Evolutionary conservation across 2,797 vertebrate species (phyloP).

Genomic region (Chromobotia macracanthus): DNA sequence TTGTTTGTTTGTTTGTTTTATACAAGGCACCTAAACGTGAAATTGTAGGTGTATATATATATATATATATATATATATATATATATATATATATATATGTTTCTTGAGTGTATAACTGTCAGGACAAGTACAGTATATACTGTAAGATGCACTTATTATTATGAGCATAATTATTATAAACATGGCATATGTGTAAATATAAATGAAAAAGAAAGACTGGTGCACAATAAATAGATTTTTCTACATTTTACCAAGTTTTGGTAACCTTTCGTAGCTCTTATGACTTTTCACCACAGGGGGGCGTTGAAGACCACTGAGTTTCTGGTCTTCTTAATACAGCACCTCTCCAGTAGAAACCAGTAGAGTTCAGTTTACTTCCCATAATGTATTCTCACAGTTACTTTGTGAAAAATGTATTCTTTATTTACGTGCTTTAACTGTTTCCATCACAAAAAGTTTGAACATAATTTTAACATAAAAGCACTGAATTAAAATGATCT

Average conservation of each 20-base stretch:
- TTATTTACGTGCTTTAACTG: not conserved
- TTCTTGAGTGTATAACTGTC: not conserved
- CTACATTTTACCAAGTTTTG: too few species aligned
- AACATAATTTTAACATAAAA: not conserved
- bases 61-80: not conserved
- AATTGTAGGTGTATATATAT: not conserved
- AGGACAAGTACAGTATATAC: too few species aligned
- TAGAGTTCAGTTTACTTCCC: not conserved
- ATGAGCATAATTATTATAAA: not conserved
- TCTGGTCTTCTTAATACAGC: not conserved
- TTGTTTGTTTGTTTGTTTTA: not conserved
- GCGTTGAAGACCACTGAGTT: not conserved
- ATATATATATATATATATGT: not conserved
- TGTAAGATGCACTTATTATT: too few species aligned
- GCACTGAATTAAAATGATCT: not conserved
- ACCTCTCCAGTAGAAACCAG: too few species aligned
- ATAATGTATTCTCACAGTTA: not conserved
- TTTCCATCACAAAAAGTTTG: not conserved
- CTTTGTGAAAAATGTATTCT: not conserved
- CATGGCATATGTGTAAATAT: slow-evolving; percentile 9
- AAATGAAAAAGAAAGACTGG: not conserved
- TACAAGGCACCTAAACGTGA: not conserved
- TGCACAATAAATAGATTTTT: not conserved
- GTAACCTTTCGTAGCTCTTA: too few species aligned
- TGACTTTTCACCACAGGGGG: not conserved